phyloP scores from a whole-genome alignment of 2,113 vertebrate genomes.

The Xiphophorus hellerii region DNA sequence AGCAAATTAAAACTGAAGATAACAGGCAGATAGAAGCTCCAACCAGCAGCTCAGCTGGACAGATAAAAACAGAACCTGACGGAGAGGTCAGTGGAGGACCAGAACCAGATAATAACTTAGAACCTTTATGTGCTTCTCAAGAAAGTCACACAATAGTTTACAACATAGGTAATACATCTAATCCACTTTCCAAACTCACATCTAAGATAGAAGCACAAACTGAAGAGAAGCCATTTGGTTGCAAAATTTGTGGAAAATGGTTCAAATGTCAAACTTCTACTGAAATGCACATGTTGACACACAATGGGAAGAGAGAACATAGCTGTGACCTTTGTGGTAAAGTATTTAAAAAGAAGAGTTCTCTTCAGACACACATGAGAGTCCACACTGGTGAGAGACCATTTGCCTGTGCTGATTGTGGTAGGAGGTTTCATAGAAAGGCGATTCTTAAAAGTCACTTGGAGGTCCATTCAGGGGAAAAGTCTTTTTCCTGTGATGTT shows the following conservation, averaged over 20 bases:
- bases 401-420: neutral
- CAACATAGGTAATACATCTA: neutral
- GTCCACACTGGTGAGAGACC: neutral
- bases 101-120: neutral
- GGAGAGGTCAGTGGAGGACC: neutral
- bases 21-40: neutral
- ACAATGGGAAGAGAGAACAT: neutral
- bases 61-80: neutral
- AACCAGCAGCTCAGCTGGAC: neutral
- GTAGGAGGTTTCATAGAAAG: neutral
- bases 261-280: neutral
- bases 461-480: neutral
- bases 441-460: neutral
- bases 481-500: neutral
- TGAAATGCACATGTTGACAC: neutral
- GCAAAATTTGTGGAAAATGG: neutral
- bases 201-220: neutral
- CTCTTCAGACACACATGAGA: neutral
- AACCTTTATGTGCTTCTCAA: neutral
- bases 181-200: neutral
- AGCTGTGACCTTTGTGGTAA: neutral
- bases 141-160: neutral
- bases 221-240: neutral
- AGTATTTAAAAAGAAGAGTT: neutral
- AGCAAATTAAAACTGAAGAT: neutral